Conservation (phyloP, 2,888 invertebrate genomes). For the Glaucopsyche alexis region DNA sequence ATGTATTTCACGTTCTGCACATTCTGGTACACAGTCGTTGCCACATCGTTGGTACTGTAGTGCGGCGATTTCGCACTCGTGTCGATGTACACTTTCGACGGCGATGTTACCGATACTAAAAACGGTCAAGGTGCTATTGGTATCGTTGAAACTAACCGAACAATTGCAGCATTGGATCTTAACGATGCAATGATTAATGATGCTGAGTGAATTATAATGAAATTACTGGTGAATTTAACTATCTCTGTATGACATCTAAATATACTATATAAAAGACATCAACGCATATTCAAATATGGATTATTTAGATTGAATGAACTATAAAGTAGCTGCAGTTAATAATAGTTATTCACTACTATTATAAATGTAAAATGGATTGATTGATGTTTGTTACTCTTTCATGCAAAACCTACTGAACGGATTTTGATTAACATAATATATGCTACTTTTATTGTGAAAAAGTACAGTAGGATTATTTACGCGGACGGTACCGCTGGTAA, state of each 20-base stretch:
- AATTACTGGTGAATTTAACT: not conserved
- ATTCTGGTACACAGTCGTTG: conserved; percentile 38
- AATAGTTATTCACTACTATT: too few relatives aligned
- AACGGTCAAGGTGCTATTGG: conserved; percentile 50
- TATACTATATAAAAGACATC: not conserved
- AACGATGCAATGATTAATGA: conserved; percentile 3
- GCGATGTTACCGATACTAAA: conserved; percentile 79
- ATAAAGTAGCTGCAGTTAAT: not conserved
- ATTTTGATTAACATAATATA: too few relatives aligned
- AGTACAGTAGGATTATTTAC: too few relatives aligned
- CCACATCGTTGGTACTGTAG: conserved; percentile 73
- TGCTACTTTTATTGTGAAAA: too few relatives aligned
- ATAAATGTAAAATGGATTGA: too few relatives aligned
- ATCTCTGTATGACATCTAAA: not conserved
- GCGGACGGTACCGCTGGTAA: too few relatives aligned
- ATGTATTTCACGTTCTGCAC: conserved; percentile 55
- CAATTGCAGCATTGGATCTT: not conserved
- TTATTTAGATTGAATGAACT: not conserved
- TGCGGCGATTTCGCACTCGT: conserved; percentile 65
- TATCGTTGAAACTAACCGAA: conserved; percentile 28
- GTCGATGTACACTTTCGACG: conserved; percentile 76
- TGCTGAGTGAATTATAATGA: too few relatives aligned
- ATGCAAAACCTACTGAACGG: too few relatives aligned
- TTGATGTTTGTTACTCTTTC: too few relatives aligned
- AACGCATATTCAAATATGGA: not conserved